phyloP scores from a whole-genome alignment of 2,113 vertebrate genomes.

The Phalacrocorax pelagicus region DNA sequence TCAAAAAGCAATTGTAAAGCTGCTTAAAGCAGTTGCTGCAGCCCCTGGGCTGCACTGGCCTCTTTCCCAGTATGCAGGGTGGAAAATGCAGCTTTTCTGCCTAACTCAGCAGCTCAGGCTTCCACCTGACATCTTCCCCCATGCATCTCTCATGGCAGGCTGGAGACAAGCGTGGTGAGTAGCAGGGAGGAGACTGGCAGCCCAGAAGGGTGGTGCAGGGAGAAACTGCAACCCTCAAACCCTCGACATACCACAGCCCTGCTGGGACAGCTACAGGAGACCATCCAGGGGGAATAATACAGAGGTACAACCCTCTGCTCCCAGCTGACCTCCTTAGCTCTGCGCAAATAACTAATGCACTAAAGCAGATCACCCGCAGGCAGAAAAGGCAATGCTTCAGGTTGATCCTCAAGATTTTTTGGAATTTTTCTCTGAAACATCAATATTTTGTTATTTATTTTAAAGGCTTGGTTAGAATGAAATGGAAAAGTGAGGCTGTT shows the following conservation, averaged over 20 bases:
- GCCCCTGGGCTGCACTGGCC: neutral
- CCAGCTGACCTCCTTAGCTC: neutral
- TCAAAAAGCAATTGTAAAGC: neutral
- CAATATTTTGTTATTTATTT: neutral
- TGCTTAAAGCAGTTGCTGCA: neutral
- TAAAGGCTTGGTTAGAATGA: neutral
- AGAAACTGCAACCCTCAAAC: neutral
- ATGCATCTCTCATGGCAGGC: fast-evolving
- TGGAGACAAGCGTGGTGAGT: neutral
- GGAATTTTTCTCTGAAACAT: neutral
- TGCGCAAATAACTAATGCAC: neutral
- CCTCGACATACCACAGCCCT: fast-evolving
- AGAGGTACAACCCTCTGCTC: neutral
- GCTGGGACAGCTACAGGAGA: neutral
- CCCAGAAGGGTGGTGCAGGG: neutral
- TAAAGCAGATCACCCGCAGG: neutral
- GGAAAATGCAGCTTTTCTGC: neutral
- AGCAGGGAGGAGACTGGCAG: neutral
- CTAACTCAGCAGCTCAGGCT: neutral
- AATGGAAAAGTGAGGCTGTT: neutral
- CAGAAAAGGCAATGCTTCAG: neutral
- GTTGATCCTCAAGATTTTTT: neutral
- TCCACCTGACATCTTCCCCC: neutral
- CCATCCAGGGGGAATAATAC: fast-evolving
- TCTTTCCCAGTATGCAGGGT: neutral